These are phyloP conservation scores for Pectinophora gossypiella DNA, from an alignment of 1,140 invertebrate genomes.

Conservation along the genomic window DNA sequence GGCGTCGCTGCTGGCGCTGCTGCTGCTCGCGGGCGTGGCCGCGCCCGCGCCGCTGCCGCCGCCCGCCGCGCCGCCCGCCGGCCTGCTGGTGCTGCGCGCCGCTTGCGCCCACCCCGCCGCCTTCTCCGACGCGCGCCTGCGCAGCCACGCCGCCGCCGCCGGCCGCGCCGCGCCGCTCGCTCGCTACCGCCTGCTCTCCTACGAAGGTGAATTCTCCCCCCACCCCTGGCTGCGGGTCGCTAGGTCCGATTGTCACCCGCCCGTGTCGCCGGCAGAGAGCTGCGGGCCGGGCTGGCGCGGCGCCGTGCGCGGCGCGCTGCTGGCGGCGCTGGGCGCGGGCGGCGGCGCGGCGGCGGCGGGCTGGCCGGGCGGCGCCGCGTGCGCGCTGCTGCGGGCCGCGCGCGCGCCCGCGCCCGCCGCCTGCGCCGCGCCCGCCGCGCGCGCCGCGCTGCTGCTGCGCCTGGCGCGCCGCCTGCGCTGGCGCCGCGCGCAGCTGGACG, in stretches of 20 bases:
- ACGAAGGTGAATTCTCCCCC: neutral
- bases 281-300: slow-evolving; percentile 35
- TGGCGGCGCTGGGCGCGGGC: slow-evolving; percentile 19
- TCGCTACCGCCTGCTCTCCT: neutral
- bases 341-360: slow-evolving; percentile 30
- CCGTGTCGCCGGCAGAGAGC: slow-evolving; percentile 25
- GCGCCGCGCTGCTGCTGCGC: slow-evolving; percentile 21
- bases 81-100: slow-evolving; percentile 31
- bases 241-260: neutral
- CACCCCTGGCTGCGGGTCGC: too few species aligned
- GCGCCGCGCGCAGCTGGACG: slow-evolving; percentile 26
- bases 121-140: slow-evolving; percentile 16
- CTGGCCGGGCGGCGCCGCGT: slow-evolving; percentile 22
- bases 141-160: slow-evolving; percentile 9
- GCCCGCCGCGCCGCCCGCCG: slow-evolving; percentile 10
- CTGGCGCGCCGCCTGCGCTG: slow-evolving; percentile 29
- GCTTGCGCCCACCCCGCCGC: slow-evolving; percentile 15
- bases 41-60: slow-evolving; percentile 10
- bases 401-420: slow-evolving; percentile 18
- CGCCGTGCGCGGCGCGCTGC: slow-evolving; percentile 19
- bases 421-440: slow-evolving; percentile 22
- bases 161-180: neutral
- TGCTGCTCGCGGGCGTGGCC: slow-evolving; percentile 12
- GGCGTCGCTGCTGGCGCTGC: slow-evolving; percentile 9
- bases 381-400: slow-evolving; percentile 23